Percentiles rank a stretch among this genome's conserved stretches.
Evolutionary conservation across 2,797 vertebrate species (phyloP).

Genomic region (Esox masquinongy): DNA sequence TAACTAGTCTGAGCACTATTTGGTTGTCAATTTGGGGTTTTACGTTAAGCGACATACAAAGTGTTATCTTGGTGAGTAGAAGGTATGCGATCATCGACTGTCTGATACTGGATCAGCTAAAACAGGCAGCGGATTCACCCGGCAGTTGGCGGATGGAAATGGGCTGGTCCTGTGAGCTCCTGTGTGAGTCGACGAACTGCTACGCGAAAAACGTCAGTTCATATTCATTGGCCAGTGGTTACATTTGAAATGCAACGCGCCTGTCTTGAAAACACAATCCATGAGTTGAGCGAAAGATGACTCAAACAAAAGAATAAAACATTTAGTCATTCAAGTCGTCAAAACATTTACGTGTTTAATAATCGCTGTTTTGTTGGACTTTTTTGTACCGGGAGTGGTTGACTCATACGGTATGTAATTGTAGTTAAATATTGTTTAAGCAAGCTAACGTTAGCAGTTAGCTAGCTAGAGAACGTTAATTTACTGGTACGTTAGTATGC

Average conservation of each 20-base stretch:
- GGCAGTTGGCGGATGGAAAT: not conserved
- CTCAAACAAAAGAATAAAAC: slow-evolving; percentile 3
- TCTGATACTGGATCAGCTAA: not conserved
- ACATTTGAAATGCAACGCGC: slow-evolving; percentile 77
- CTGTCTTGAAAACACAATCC: not conserved
- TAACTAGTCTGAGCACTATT: too few species aligned
- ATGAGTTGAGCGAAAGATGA: not conserved
- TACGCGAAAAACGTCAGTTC: not conserved
- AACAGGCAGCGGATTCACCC: not conserved
- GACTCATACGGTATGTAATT: not conserved
- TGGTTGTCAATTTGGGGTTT: too few species aligned
- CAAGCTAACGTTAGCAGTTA: not conserved
- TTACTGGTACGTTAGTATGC: not conserved
- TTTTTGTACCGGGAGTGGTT: not conserved
- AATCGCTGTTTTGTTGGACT: not conserved
- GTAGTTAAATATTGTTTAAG: not conserved
- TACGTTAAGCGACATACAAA: too few species aligned
- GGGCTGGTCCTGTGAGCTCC: too few species aligned
- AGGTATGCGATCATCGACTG: not conserved
- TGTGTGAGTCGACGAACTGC: not conserved
- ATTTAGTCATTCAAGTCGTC: not conserved
- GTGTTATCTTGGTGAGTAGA: too few species aligned
- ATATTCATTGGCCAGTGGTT: slow-evolving; percentile 70
- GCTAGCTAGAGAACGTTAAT: not conserved
- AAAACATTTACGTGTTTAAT: not conserved